Evolutionary conservation across 2,888 invertebrate species (phyloP), one percentile per base, ranked within the genome.

Genomic region (Tetragonula carbonaria): DNA sequence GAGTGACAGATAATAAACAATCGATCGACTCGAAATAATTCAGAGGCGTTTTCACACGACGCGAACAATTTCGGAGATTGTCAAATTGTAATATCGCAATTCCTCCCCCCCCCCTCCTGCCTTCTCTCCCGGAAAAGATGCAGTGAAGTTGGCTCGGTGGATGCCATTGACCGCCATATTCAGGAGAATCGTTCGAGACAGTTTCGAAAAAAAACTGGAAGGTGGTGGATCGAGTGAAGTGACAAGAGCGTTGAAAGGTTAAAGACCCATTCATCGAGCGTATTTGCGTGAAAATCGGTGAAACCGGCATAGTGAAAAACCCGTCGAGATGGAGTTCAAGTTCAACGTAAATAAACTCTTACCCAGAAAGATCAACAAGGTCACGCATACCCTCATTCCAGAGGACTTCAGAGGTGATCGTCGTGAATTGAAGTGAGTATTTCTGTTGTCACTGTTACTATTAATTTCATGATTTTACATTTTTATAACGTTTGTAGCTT

Each of bases 351-450:
- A 94, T 86, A 93, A 91, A 85, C 91, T 94, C 53, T 84, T 94
- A 77, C 94, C 94, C 23, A 92, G 91, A 85, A 93, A 92, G 86
- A 94, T 94, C 88, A 94, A 94, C 91, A 94, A 94, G 91, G 92
- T 94, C 86, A 93, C 93, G 67, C 93, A 94, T 62, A 93, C 91
- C 53, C 91, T 94, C 51, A 86, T 94, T 72, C 93, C 94, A 21
- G 94, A 94, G 80, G 93, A 93, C 76, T 94, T 94, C 78, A 91
- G 91, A 75, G 94, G 94, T 38, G 93, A 94, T 88, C 93, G 94
- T 23, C 91, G 94, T 14, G 94, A 94, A 80, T 87, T 91, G 68
- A 91, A 92, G 94, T 94, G 77, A 94, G 94, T 91, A 66, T 8
- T 28, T 50, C 5, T 55, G 6, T 65, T 2, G 55, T 74, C 51